A percentile compares a stretch with the other conserved stretches of the same genome.
These are phyloP conservation scores for Arnoldichthys spilopterus DNA, from an alignment of 2,797 vertebrate genomes.

Conservation along the genomic window DNA sequence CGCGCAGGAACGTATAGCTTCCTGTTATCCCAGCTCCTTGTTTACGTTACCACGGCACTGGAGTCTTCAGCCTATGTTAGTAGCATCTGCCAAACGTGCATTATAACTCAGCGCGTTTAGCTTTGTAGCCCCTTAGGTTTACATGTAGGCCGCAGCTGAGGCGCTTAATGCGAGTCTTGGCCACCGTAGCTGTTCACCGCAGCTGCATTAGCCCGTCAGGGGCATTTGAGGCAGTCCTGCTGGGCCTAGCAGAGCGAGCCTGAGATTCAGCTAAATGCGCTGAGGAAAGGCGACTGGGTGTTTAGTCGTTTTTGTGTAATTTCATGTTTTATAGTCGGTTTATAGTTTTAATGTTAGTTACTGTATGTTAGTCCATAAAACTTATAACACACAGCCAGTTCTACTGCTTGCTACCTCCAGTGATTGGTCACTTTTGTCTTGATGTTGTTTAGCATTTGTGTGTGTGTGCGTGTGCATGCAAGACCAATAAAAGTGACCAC, in stretches of 20 bases:
- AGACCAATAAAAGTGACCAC: neutral
- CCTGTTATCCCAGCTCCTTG: slow-evolving; percentile 7
- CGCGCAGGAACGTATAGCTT: slow-evolving; percentile 12
- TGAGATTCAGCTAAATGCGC: neutral
- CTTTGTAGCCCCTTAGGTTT: slow-evolving; percentile 3
- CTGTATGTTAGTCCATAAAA: no score
- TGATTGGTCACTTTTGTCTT: no score
- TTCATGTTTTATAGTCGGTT: no score
- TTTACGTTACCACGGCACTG: slow-evolving; percentile 14
- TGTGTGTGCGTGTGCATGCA: no score
- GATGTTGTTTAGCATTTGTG: no score
- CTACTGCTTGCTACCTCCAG: no score
- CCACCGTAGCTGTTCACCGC: neutral
- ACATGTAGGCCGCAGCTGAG: slow-evolving; percentile 3
- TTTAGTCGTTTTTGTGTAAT: no score
- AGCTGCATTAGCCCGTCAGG: slow-evolving; percentile 22
- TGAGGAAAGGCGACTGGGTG: neutral
- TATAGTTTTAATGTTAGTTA: no score
- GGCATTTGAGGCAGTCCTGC: neutral
- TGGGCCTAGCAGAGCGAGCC: neutral
- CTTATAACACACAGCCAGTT: no score
- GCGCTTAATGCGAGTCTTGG: slow-evolving; percentile 35
- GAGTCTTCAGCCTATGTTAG: neutral
- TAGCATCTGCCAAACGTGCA: slow-evolving; percentile 7
- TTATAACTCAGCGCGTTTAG: neutral